Evolutionary conservation across 1,140 invertebrate genomes (phyloP).

Genomic region (Drosophila nasuta): DNA sequence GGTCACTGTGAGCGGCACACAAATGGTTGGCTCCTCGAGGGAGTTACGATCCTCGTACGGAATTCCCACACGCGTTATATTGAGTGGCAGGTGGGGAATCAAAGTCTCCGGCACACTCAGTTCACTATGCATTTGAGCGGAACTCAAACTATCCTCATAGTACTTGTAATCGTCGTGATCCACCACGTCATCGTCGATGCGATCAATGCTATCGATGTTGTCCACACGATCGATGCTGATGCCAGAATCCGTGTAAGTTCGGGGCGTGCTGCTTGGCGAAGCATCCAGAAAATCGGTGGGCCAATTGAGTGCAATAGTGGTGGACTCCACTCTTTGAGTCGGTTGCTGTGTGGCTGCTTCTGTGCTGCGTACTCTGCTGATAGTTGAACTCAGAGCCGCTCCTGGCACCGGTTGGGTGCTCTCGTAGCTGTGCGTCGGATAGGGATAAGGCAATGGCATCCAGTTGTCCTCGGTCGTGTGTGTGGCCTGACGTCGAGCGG

Average conservation of each 20-base stretch:
- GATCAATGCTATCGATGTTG: conserved; percentile 49
- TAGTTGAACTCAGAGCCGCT: background rate
- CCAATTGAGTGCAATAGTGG: conserved; percentile 63
- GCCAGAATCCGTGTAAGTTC: conserved; percentile 15
- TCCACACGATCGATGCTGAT: conserved; percentile 42
- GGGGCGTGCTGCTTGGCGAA: conserved; percentile 43
- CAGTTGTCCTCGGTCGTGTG: conserved; percentile 61
- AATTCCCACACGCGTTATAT: conserved; percentile 74
- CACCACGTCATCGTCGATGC: conserved; percentile 48
- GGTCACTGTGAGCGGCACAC: conserved; percentile 71
- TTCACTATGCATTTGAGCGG: conserved; percentile 66
- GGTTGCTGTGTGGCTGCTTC: conserved; percentile 25
- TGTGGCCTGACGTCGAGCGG: background rate
- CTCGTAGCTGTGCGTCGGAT: conserved; percentile 59
- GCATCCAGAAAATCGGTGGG: conserved; percentile 70
- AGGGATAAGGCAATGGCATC: conserved; percentile 69
- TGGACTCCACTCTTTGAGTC: conserved; percentile 37
- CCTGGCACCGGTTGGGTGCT: conserved; percentile 50
- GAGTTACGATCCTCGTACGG: conserved; percentile 74
- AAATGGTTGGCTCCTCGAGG: conserved; percentile 73
- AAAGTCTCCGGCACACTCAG: conserved; percentile 65
- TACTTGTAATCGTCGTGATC: conserved; percentile 64
- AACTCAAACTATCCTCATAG: conserved; percentile 59
- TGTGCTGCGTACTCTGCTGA: conserved; percentile 3
- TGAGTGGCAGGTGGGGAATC: conserved; percentile 57